Conservation (phyloP, 2,113 vertebrate species). For the Aldabrachelys gigantea region DNA sequence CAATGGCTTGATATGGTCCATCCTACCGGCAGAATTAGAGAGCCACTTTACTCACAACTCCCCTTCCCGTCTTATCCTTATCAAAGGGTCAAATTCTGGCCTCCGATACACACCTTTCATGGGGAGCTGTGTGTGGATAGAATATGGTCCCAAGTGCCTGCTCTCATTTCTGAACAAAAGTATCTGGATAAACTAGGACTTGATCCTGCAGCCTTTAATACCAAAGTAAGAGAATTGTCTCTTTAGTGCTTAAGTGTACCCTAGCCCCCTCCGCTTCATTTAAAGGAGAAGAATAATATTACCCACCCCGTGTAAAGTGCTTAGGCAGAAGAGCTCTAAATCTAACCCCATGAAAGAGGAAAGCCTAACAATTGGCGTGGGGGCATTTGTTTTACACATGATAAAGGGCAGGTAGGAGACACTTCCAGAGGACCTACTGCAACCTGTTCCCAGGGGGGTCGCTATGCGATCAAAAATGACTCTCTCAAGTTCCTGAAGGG, state of each 20-base stretch:
- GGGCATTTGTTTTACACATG: background rate
- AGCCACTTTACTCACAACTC: background rate
- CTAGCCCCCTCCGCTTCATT: background rate
- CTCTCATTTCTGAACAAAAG: background rate
- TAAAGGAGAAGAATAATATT: background rate
- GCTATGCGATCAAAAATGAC: background rate
- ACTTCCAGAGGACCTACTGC: background rate
- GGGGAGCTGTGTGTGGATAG: background rate
- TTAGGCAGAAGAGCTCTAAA: background rate
- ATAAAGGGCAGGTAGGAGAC: too few species aligned
- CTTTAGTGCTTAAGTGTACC: background rate
- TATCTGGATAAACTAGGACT: background rate
- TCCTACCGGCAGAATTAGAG: too few species aligned
- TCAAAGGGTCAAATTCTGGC: background rate
- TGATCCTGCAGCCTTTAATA: background rate
- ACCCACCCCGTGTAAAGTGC: background rate
- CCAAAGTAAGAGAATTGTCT: background rate
- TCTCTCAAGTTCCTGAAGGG: conserved; percentile 11
- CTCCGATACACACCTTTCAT: background rate
- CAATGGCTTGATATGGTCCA: background rate
- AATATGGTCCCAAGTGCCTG: background rate
- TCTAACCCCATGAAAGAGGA: background rate
- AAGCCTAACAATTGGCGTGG: background rate
- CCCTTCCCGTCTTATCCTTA: background rate
- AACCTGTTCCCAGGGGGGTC: background rate